These are phyloP conservation scores for Cataglyphis albicans DNA, from an alignment of 2,888 invertebrate genomes.

Conservation along the genomic window DNA sequence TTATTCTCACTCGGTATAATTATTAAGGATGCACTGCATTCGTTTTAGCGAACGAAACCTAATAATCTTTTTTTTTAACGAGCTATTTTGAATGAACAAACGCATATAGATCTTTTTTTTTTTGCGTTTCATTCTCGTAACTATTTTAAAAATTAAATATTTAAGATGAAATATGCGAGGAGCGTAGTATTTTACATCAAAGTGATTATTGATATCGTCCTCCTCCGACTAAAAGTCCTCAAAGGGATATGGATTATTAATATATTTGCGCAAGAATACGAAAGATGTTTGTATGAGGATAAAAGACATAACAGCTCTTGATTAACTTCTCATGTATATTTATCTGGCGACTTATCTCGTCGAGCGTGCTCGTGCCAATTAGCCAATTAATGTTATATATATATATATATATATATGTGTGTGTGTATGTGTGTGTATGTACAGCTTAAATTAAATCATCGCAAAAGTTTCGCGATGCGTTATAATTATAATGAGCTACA, in stretches of 20 bases:
- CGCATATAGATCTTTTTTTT: too few relatives aligned
- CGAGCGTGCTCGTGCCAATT: not conserved
- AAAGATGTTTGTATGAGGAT: not conserved
- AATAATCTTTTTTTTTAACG: not conserved
- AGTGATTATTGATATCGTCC: not conserved
- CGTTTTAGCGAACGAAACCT: not conserved
- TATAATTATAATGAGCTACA: not conserved
- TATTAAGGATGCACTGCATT: not conserved
- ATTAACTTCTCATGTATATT: not conserved
- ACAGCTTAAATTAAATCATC: not conserved
- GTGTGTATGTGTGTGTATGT: not conserved
- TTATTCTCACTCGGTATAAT: not conserved
- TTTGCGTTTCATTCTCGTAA: not conserved
- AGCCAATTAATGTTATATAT: not conserved
- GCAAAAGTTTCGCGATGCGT: not conserved
- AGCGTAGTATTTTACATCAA: not conserved
- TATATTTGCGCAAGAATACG: not conserved
- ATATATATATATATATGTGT: not conserved
- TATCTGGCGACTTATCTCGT: not conserved
- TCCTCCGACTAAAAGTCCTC: not conserved
- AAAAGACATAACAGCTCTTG: not conserved
- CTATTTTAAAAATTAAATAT: not conserved
- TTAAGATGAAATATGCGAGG: not conserved
- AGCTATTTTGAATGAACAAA: not conserved
- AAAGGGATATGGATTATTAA: not conserved